Conservation (phyloP, 2,113 vertebrate species). For the Anolis carolinensis region DNA sequence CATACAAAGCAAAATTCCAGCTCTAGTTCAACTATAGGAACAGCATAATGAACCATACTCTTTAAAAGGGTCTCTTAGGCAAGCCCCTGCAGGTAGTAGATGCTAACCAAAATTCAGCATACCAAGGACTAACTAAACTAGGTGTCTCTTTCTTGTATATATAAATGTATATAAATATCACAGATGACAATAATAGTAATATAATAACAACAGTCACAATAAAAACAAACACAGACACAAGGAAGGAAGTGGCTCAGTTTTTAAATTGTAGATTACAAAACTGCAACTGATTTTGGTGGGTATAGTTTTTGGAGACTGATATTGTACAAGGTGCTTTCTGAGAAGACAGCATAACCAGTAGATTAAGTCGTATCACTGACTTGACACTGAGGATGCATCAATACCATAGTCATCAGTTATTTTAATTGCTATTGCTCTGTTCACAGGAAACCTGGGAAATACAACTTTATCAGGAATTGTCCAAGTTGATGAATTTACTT, state of each 20-base stretch:
- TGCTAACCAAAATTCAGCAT: background rate
- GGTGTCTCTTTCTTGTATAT: background rate
- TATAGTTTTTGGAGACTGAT: background rate
- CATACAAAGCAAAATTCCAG: background rate
- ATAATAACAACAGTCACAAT: no score
- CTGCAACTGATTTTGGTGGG: background rate
- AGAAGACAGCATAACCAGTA: background rate
- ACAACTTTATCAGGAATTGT: background rate
- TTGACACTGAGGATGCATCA: background rate
- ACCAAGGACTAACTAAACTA: background rate
- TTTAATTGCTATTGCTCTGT: background rate
- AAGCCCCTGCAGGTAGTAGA: background rate
- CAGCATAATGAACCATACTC: background rate
- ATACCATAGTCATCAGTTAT: background rate
- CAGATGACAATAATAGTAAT: background rate
- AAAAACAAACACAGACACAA: no score
- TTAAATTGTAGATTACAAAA: background rate
- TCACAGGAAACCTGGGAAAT: background rate
- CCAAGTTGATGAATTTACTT: no score
- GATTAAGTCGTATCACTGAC: background rate
- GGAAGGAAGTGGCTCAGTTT: background rate
- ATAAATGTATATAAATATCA: background rate
- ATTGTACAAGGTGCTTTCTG: background rate
- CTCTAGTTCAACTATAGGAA: background rate
- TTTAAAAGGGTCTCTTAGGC: background rate